Evolutionary conservation across 2,888 invertebrate genomes (phyloP).

Genomic region (Epistrophe eligans): DNA sequence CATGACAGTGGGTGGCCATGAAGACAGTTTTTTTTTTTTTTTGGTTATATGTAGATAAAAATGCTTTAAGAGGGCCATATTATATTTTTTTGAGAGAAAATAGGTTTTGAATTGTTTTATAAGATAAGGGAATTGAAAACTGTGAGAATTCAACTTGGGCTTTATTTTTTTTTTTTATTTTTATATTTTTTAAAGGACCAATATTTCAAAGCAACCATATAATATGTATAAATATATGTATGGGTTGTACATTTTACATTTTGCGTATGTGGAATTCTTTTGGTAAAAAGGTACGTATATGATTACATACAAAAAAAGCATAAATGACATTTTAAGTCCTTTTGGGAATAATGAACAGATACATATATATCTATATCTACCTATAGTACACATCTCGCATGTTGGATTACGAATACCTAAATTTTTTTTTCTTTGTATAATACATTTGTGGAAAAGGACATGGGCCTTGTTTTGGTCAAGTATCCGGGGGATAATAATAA

Average conservation of each 20-base stretch:
- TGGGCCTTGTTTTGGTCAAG: constrained; percentile 5
- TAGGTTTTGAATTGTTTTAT: constrained; percentile 67
- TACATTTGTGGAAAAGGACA: not conserved
- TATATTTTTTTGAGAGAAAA: constrained; percentile 51
- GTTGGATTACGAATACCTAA: not conserved
- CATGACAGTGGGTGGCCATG: constrained; percentile 8
- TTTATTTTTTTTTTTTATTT: not conserved
- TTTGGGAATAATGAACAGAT: constrained; percentile 38
- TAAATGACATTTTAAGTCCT: constrained; percentile 54
- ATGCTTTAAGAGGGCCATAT: constrained; percentile 41
- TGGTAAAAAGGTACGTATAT: not conserved
- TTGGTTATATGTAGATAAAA: constrained; percentile 16
- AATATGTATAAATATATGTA: too few species aligned
- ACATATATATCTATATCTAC: not conserved
- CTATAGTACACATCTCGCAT: constrained; percentile 14
- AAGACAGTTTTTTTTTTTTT: constrained; percentile 58
- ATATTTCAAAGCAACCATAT: constrained; percentile 12
- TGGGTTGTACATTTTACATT: not conserved
- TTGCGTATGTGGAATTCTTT: not conserved
- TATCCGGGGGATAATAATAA: constrained; percentile 30
- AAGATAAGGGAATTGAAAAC: constrained; percentile 54
- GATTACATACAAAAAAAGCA: not conserved
- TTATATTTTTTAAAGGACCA: constrained; percentile 1
- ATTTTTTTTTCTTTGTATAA: not conserved
- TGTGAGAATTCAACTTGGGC: constrained; percentile 19